Evolutionary conservation across 2,113 vertebrate genomes (phyloP).

Genomic region (Gymnocephalus cernua): DNA sequence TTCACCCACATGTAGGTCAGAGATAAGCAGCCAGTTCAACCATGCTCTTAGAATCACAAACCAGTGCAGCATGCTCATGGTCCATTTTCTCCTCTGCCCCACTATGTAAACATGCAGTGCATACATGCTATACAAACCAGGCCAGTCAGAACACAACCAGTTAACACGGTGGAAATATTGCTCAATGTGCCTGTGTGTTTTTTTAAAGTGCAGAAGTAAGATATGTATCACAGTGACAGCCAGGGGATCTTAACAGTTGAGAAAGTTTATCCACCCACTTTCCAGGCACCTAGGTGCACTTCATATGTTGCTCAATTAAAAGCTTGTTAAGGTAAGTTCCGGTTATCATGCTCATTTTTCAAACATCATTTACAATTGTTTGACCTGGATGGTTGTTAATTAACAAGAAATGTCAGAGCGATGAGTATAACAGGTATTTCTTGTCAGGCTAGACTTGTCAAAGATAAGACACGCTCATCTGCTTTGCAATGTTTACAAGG

Average conservation of each 20-base stretch:
- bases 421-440: conserved; percentile 34
- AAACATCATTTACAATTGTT: not conserved
- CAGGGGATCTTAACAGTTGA: conserved; percentile 49
- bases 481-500: conserved; percentile 19
- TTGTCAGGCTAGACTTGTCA: not conserved
- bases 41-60: conserved; percentile 62
- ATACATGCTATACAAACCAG: conserved; percentile 44
- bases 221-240: conserved; percentile 48
- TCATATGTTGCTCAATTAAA: conserved; percentile 51
- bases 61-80: conserved; percentile 48
- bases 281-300: conserved; percentile 45
- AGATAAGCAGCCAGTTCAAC: conserved; percentile 55
- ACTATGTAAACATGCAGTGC: conserved; percentile 54
- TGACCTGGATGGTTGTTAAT: not conserved
- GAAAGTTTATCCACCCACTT: conserved; percentile 58
- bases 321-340: not conserved
- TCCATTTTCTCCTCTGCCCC: conserved; percentile 50
- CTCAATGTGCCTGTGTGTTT: conserved; percentile 50
- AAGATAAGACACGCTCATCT: conserved; percentile 30
- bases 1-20: conserved; percentile 57
- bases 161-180: conserved; percentile 66
- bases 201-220: conserved; percentile 55
- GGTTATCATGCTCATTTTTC: not conserved
- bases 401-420: conserved; percentile 32
- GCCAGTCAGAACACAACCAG: conserved; percentile 50